phyloP scores from a whole-genome alignment of 1,140 invertebrate genomes.

The Ceratina australensis region DNA sequence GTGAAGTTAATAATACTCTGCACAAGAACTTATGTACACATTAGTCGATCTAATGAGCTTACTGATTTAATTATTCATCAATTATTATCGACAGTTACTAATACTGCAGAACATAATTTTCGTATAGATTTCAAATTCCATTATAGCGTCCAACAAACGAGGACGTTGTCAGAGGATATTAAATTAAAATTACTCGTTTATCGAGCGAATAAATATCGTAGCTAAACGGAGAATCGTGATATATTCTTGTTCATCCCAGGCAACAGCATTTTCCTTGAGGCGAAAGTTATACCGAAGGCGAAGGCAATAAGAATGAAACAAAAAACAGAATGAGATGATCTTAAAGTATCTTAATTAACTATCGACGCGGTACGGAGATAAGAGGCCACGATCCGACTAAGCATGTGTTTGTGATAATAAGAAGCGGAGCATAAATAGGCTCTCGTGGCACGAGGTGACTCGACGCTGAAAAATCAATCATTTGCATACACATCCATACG shows the following conservation, averaged over 20 bases:
- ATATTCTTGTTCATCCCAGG: neutral
- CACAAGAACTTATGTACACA: too few relatives aligned
- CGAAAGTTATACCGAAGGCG: neutral
- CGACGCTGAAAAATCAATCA: slow-evolving; percentile 14
- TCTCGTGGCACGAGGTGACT: slow-evolving; percentile 9
- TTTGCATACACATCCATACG: neutral
- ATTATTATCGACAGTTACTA: too few relatives aligned
- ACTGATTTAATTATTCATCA: too few relatives aligned
- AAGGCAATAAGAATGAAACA: slow-evolving; percentile 3
- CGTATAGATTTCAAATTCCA: too few relatives aligned
- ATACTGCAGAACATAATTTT: too few relatives aligned
- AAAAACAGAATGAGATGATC: slow-evolving; percentile 9
- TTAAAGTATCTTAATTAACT: slow-evolving; percentile 42
- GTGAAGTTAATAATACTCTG: too few relatives aligned
- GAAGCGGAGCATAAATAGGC: neutral
- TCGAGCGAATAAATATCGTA: neutral
- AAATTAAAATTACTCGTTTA: neutral
- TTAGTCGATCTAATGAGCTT: too few relatives aligned
- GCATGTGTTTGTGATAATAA: slow-evolving; percentile 22
- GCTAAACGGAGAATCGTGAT: neutral
- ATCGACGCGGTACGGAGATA: slow-evolving; percentile 23
- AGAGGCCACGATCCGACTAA: slow-evolving; percentile 2
- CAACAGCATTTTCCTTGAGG: neutral
- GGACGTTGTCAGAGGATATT: neutral
- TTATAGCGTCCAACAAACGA: too few relatives aligned